These are phyloP conservation scores for Zygogramma bicolorata DNA, from an alignment of 2,888 invertebrate species.

Conservation along the genomic window DNA sequence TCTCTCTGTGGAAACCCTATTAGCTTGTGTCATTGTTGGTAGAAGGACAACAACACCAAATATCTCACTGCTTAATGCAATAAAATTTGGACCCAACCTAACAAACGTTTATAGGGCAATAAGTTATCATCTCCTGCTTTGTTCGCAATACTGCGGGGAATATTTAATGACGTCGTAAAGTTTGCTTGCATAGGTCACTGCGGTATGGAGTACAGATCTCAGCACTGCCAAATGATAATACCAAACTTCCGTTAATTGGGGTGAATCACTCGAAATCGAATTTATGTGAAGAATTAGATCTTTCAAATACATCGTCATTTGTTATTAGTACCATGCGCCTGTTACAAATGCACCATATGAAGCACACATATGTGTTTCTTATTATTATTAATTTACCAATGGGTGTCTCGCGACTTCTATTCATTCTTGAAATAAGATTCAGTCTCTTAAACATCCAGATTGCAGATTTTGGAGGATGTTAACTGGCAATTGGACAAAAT, in stretches of 20 bases:
- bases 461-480: too few species aligned
- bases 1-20: neutral
- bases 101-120: constrained; percentile 61
- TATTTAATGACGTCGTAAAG: constrained; percentile 62
- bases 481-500: too few species aligned
- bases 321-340: too few species aligned
- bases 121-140: constrained; percentile 62
- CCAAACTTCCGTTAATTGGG: neutral
- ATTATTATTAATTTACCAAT: too few species aligned
- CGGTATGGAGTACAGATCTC: neutral
- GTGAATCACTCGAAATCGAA: too few species aligned
- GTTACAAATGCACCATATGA: too few species aligned
- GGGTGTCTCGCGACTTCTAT: too few species aligned
- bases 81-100: constrained; percentile 57
- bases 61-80: constrained; percentile 28
- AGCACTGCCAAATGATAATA: neutral
- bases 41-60: neutral
- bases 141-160: constrained; percentile 60
- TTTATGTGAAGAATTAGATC: too few species aligned
- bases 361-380: too few species aligned
- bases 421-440: too few species aligned
- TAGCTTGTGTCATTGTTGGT: neutral
- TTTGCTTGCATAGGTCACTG: constrained; percentile 33
- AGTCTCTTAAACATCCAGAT: too few species aligned
- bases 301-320: too few species aligned